phyloP scores from a whole-genome alignment of 2,113 vertebrate genomes.

The Serilophus lunatus region DNA sequence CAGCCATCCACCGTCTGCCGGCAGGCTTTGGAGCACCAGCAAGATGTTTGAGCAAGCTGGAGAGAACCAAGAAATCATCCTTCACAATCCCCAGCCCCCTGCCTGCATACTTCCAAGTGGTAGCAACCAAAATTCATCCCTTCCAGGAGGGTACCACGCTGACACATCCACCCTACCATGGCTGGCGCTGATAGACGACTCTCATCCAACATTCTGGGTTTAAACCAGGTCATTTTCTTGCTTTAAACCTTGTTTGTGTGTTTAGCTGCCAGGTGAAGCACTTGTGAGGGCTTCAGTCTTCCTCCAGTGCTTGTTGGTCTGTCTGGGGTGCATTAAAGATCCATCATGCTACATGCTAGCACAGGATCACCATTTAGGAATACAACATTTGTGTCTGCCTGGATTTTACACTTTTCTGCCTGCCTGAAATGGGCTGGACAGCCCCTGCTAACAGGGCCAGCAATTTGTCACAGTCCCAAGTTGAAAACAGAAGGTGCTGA shows the following conservation, averaged over 20 bases:
- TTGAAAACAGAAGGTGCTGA: background rate
- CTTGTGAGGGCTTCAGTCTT: background rate
- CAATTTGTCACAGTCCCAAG: too few species aligned
- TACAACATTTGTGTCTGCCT: accelerated
- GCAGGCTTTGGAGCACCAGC: background rate
- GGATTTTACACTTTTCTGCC: background rate
- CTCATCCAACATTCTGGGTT: background rate
- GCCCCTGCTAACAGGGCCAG: background rate
- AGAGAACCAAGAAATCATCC: background rate
- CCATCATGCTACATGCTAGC: accelerated
- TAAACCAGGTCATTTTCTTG: background rate
- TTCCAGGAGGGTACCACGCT: background rate
- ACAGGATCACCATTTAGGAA: background rate
- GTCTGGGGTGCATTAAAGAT: background rate
- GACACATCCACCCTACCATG: background rate
- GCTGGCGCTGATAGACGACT: background rate
- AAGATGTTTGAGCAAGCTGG: background rate
- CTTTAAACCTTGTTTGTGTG: background rate
- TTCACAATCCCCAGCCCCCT: background rate
- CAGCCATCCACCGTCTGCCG: background rate
- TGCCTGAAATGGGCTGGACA: background rate
- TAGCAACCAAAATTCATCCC: background rate
- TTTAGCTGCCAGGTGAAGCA: background rate
- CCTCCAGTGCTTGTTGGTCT: background rate
- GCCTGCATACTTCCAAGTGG: background rate